Conservation (phyloP, 2,113 vertebrate species). For the Xyliphius kryptos region DNA sequence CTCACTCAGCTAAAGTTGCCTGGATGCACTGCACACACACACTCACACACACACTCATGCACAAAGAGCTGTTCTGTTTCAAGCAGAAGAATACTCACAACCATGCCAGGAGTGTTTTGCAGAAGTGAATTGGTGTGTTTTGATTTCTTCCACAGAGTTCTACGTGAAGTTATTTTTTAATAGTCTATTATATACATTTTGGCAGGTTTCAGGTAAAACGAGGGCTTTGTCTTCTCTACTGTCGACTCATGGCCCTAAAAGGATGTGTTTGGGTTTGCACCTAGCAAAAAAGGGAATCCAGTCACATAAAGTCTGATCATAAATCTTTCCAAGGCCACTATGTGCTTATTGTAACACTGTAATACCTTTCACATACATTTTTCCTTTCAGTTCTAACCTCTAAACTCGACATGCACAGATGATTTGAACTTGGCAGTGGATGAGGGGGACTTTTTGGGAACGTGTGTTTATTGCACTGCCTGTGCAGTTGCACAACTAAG, state of each 20-base stretch:
- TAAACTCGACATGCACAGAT: constrained; percentile 14
- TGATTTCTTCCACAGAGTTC: constrained; percentile 25
- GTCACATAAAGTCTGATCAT: constrained; percentile 43
- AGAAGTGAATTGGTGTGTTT: not conserved
- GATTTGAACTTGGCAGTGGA: constrained; percentile 35
- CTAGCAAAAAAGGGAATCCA: constrained; percentile 25
- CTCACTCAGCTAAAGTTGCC: constrained; percentile 31
- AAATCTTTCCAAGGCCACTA: constrained; percentile 35
- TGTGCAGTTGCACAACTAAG: constrained; percentile 29
- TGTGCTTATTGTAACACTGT: constrained; percentile 1
- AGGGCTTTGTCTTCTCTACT: constrained; percentile 71
- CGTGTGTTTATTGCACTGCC: constrained; percentile 29
- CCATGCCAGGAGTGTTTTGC: not conserved
- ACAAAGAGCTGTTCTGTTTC: constrained; percentile 18
- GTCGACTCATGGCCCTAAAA: constrained; percentile 51
- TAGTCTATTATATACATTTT: constrained; percentile 50
- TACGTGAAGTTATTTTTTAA: not conserved
- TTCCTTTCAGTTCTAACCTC: too few relatives aligned
- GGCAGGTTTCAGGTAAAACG: constrained; percentile 59
- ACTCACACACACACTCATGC: not conserved
- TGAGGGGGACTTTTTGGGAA: constrained; percentile 15
- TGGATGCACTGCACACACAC: too few relatives aligned
- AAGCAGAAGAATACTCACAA: not conserved
- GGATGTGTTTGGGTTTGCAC: constrained; percentile 26
- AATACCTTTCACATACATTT: constrained; percentile 6